Conservation (phyloP, 2,888 invertebrate genomes). For the Calephelis perditalis region DNA sequence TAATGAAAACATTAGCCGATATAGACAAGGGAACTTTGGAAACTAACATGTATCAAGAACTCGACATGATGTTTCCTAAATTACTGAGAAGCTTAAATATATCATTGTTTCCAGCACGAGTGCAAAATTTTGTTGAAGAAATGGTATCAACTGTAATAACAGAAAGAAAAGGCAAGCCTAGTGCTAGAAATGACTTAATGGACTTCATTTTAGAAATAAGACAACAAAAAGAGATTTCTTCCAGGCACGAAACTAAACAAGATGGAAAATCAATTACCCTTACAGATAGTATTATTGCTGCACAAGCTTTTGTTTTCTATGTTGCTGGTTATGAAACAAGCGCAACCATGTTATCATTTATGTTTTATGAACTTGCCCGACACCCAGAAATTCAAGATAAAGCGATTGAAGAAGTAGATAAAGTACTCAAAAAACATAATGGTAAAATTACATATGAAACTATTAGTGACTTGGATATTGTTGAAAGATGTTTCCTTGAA, state of each 20-base stretch:
- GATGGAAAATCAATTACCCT: constrained; percentile 28
- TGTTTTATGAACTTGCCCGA: constrained; percentile 46
- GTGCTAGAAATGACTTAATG: constrained; percentile 46
- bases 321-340: constrained; percentile 64
- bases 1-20: neutral
- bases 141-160: constrained; percentile 33
- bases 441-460: constrained; percentile 52
- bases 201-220: constrained; percentile 46
- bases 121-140: constrained; percentile 35
- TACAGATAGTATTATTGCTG: constrained; percentile 43
- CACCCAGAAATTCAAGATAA: constrained; percentile 54
- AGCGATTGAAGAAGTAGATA: constrained; percentile 43
- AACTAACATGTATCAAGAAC: constrained; percentile 7
- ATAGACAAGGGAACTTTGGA: constrained; percentile 5
- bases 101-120: constrained; percentile 35
- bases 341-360: constrained; percentile 32
- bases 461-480: constrained; percentile 50
- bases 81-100: constrained; percentile 23
- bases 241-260: constrained; percentile 17
- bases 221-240: constrained; percentile 36
- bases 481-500: constrained; percentile 50
- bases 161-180: constrained; percentile 40
- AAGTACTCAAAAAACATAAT: constrained; percentile 38
- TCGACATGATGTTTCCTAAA: constrained; percentile 17
- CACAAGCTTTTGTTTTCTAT: constrained; percentile 39